phyloP scores from a whole-genome alignment of 2,888 invertebrate species.

The Morpho helenor region DNA sequence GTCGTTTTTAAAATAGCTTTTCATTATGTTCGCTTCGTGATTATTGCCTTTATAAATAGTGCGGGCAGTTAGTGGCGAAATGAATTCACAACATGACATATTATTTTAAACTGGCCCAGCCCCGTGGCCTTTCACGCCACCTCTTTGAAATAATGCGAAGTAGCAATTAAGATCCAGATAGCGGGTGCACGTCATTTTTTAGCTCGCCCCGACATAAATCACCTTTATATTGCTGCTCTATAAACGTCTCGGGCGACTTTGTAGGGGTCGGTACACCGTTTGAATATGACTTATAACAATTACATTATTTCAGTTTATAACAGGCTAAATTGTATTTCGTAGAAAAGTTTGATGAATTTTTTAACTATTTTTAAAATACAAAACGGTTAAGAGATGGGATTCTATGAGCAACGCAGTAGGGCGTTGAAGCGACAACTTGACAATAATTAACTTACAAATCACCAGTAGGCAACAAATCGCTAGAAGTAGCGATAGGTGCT shows the following conservation, averaged over 20 bases:
- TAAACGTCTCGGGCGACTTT: not conserved
- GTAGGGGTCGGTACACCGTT: not conserved
- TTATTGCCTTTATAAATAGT: constrained; percentile 4
- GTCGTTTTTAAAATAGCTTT: constrained; percentile 6
- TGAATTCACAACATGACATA: constrained; percentile 10
- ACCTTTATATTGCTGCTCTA: constrained; percentile 10
- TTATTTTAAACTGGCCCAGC: constrained; percentile 13
- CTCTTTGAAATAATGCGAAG: constrained; percentile 21
- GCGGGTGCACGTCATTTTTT: constrained; percentile 11
- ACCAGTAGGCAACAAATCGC: no score
- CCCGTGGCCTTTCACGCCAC: constrained; percentile 18
- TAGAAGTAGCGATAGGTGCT: no score
- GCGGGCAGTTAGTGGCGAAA: constrained; percentile 2
- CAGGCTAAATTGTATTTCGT: no score
- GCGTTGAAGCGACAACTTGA: no score
- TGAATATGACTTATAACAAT: not conserved
- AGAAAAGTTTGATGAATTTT: no score
- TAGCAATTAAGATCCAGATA: constrained; percentile 28
- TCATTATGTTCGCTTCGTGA: constrained; percentile 4
- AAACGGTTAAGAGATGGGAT: no score
- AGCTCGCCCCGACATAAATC: constrained; percentile 17
- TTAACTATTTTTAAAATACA: no score
- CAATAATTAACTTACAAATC: no score
- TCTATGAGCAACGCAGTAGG: no score
- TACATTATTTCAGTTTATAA: no score